A percentile compares a stretch with the other conserved stretches of the same genome.
phyloP scores from a whole-genome alignment of 2,113 vertebrate species.

The Pterocles orientalis region DNA sequence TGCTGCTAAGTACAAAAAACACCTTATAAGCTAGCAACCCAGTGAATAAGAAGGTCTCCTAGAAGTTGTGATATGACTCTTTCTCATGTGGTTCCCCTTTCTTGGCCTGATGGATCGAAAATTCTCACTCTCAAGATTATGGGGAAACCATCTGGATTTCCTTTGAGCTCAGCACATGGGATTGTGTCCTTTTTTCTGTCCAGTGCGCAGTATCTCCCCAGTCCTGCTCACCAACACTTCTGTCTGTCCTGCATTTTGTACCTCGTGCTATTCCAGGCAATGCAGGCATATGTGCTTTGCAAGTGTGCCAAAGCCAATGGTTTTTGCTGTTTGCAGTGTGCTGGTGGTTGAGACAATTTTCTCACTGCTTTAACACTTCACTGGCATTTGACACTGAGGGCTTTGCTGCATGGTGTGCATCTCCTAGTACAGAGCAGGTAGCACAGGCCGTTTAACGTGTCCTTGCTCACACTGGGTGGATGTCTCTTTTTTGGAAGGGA shows the following conservation, averaged over 20 bases:
- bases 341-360: background rate
- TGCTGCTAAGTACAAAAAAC: background rate
- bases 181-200: background rate
- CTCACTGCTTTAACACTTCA: background rate
- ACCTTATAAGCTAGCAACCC: background rate
- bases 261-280: background rate
- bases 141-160: background rate
- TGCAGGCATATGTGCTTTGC: background rate
- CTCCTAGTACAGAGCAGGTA: background rate
- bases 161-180: background rate
- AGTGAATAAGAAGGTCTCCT: background rate
- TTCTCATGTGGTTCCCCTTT: background rate
- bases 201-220: background rate
- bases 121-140: background rate
- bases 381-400: background rate
- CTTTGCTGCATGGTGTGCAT: background rate
- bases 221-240: background rate
- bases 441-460: background rate
- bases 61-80: background rate
- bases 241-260: background rate
- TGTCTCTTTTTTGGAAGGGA: background rate
- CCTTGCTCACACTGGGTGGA: background rate
- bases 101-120: background rate
- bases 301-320: background rate
- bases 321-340: background rate